These are phyloP conservation scores for Plumapathes pennacea DNA, from an alignment of 92 coral and sea anemone genomes.

Conservation along the genomic window DNA sequence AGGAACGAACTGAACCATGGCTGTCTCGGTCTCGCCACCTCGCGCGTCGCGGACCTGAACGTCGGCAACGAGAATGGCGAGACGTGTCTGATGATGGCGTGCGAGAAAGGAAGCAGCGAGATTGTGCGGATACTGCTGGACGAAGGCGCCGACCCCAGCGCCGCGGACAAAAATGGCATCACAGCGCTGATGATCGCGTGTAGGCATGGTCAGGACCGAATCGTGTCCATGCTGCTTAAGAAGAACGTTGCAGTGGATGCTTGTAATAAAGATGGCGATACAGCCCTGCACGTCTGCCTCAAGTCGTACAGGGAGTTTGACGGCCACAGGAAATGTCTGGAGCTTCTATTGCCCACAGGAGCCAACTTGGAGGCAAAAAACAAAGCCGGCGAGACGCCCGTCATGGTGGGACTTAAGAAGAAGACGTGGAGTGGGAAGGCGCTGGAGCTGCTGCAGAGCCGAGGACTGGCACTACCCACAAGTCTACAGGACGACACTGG, in stretches of 20 bases:
- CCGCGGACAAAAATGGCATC: slow-evolving; percentile 62
- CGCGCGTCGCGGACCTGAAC: slow-evolving; percentile 38
- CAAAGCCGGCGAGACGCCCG: slow-evolving; percentile 54
- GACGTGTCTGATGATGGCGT: slow-evolving; percentile 77
- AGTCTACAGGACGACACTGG: slow-evolving; percentile 54
- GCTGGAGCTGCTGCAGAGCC: slow-evolving; percentile 62
- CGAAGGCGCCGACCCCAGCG: slow-evolving; percentile 64
- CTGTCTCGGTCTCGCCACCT: slow-evolving; percentile 10
- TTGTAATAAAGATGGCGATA: slow-evolving; percentile 64
- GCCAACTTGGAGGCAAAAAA: slow-evolving; percentile 56
- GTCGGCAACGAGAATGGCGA: slow-evolving; percentile 59
- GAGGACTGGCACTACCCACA: slow-evolving; percentile 67
- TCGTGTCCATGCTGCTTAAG: slow-evolving; percentile 58
- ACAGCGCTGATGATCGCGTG: slow-evolving; percentile 72
- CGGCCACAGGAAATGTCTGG: slow-evolving; percentile 74
- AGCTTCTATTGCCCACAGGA: slow-evolving; percentile 56
- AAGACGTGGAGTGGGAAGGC: slow-evolving; percentile 76
- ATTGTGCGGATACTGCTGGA: slow-evolving; percentile 62
- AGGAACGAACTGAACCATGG: slow-evolving; percentile 40
- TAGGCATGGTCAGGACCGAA: slow-evolving; percentile 71
- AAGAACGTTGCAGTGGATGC: slow-evolving; percentile 52
- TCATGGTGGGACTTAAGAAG: slow-evolving; percentile 59
- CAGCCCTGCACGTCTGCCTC: slow-evolving; percentile 72
- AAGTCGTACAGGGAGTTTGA: slow-evolving; percentile 64
- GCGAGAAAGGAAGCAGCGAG: slow-evolving; percentile 71